Base-by-base conservation (phyloP, 1,140 invertebrate genomes). In the Eulimnadia texana region DNA sequence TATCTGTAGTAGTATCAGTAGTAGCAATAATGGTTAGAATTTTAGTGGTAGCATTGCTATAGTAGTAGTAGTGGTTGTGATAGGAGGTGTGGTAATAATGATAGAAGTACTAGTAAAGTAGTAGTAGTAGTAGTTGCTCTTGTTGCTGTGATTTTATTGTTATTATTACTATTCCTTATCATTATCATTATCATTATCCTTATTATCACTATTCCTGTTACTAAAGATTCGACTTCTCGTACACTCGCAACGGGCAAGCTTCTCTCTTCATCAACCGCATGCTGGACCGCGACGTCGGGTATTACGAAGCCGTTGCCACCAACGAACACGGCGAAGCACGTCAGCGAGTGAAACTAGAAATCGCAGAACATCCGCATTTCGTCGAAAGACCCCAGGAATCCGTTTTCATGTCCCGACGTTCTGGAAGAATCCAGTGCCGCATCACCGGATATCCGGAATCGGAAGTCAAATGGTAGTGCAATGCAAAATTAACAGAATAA, bases 401-500 rank as follows among this genome's bases (percentile, higher is more conserved):
- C 1, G 81, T 84, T 28, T 81, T 90, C 9, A 82, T 89, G 77
- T 70, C 83, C 2, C 74, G 89, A 50, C 82, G 83, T 59, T 80
- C 78, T 53, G 86, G 83, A 3, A 78, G 82, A 53, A 76, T 98
- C 28, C 85, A 88, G 69, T 94, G 93, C 50, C 79, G 86, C 55
- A 82, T 98, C 50, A 84, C 83, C 25, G 95, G 93, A 11, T 82
- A 90, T 60, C 95, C 95, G 0, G 84, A 85, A 67, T 94, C 95
- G 0, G 89, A 93, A 64, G 82, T 99, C n/a, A 93, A 90, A 70
- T 97, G 91, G 90, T 6, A n/a, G n/a, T n/a, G n/a, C n/a, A n/a
- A n/a, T n/a, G n/a, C n/a, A n/a, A n/a, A n/a, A n/a, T n/a, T n/a
- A n/a, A n/a, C n/a, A n/a, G n/a, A n/a, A n/a, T n/a, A n/a, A n/a